Evolutionary conservation across 2,888 invertebrate genomes (phyloP).

Genomic region (Clepsis dumicolana): DNA sequence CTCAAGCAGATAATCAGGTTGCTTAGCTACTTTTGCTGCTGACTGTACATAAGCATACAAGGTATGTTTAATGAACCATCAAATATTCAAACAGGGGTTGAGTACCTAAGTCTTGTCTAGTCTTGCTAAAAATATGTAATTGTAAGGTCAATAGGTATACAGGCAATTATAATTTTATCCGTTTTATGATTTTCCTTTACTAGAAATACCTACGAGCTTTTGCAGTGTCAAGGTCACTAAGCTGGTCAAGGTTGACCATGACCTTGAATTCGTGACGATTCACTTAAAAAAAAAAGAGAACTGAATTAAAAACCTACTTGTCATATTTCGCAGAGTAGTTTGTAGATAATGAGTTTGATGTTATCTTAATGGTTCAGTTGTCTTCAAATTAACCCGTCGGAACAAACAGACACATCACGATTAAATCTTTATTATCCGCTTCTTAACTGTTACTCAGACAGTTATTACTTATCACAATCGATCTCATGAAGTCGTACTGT

Average conservation of each 20-base stretch:
- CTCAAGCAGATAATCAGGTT: no score
- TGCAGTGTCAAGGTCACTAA: neutral
- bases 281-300: constrained; percentile 7
- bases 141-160: no score
- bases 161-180: no score
- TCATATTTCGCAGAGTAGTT: constrained; percentile 8
- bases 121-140: no score
- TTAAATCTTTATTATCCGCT: constrained; percentile 28
- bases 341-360: constrained; percentile 31
- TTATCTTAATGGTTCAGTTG: constrained; percentile 32
- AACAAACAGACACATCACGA: constrained; percentile 22
- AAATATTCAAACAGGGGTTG: no score
- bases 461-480: constrained; percentile 9
- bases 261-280: neutral
- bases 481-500: neutral
- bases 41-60: no score
- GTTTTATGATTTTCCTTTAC: no score
- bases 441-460: constrained; percentile 14
- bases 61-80: no score
- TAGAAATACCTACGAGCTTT: no score
- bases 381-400: constrained; percentile 27
- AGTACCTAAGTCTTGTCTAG: no score
- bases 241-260: neutral
- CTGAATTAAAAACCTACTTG: constrained; percentile 6
- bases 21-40: no score